These are phyloP conservation scores for Cassiopea xamachana DNA, from an alignment of 30 jellyfish, hydroid and myxozoan genomes.

Conservation along the genomic window DNA sequence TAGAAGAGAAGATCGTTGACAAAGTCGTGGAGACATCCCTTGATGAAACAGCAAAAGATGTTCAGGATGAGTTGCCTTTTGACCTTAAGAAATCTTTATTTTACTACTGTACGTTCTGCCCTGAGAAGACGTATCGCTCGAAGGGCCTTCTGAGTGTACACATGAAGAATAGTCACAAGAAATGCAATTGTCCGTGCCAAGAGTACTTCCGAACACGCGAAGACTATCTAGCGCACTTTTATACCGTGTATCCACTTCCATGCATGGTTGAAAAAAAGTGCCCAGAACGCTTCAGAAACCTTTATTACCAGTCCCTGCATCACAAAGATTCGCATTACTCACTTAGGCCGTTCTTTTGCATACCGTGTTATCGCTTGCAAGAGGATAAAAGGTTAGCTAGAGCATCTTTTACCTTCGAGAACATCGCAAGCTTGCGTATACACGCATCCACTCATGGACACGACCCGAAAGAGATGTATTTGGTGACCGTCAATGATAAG, in stretches of 20 bases:
- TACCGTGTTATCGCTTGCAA: slow-evolving; percentile 56
- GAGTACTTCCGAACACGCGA: slow-evolving; percentile 76
- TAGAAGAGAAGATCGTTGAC: background rate
- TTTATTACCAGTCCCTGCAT: slow-evolving; percentile 79
- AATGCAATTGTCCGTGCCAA: slow-evolving; percentile 87
- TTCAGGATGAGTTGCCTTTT: background rate
- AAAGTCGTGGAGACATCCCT: background rate
- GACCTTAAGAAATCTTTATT: background rate
- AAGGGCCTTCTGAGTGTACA: slow-evolving; percentile 70
- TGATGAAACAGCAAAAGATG: background rate
- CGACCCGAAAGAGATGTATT: slow-evolving; percentile 59
- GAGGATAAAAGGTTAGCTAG: background rate
- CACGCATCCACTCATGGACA: slow-evolving; percentile 71
- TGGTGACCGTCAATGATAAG: slow-evolving; percentile 16
- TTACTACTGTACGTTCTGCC: slow-evolving; percentile 70
- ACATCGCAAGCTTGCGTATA: slow-evolving; percentile 58
- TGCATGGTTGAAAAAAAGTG: slow-evolving; percentile 81
- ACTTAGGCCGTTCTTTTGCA: slow-evolving; percentile 74
- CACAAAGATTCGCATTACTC: slow-evolving; percentile 72
- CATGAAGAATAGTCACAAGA: slow-evolving; percentile 75
- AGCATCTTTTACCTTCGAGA: slow-evolving; percentile 28
- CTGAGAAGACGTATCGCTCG: slow-evolving; percentile 51
- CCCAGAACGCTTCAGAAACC: slow-evolving; percentile 89
- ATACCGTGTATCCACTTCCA: slow-evolving; percentile 75
- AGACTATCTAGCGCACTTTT: slow-evolving; percentile 83